Evolutionary conservation across 2,797 vertebrate genomes (phyloP).

Genomic region (Anableps anableps): DNA sequence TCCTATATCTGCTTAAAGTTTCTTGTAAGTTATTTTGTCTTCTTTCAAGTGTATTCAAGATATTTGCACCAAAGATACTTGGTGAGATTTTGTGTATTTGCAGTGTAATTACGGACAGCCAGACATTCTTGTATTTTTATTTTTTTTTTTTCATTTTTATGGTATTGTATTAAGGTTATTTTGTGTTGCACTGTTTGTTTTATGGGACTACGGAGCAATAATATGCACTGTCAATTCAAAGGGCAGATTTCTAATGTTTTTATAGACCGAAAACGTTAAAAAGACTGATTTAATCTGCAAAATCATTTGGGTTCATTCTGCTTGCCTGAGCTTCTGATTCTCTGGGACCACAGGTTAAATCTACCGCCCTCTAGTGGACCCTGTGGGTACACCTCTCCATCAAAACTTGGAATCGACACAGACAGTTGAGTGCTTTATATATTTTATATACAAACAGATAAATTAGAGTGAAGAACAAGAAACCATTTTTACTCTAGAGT

Average conservation of each 20-base stretch:
- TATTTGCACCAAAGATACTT: too few species aligned
- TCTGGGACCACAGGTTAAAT: background rate
- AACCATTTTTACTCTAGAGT: conserved; percentile 32
- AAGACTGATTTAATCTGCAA: background rate
- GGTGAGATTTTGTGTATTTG: too few species aligned
- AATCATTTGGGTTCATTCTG: background rate
- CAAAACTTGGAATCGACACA: conserved; percentile 28
- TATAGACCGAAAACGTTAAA: background rate
- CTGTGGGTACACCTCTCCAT: background rate
- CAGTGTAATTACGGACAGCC: too few species aligned
- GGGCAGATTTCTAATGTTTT: background rate
- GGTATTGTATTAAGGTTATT: background rate
- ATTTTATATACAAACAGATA: conserved; percentile 60
- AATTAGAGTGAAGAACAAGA: conserved; percentile 42
- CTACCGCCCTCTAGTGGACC: conserved; percentile 17
- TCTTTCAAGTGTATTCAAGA: too few species aligned
- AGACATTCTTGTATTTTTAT: background rate
- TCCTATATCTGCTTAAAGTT: too few species aligned
- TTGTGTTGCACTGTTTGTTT: background rate
- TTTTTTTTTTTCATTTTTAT: too few species aligned
- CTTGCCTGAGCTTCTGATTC: background rate
- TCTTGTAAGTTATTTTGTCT: too few species aligned
- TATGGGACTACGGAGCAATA: background rate
- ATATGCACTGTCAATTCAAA: background rate
- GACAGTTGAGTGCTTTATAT: conserved; percentile 36